phyloP scores from a whole-genome alignment of 2,113 vertebrate genomes.

The Theristicus caerulescens region DNA sequence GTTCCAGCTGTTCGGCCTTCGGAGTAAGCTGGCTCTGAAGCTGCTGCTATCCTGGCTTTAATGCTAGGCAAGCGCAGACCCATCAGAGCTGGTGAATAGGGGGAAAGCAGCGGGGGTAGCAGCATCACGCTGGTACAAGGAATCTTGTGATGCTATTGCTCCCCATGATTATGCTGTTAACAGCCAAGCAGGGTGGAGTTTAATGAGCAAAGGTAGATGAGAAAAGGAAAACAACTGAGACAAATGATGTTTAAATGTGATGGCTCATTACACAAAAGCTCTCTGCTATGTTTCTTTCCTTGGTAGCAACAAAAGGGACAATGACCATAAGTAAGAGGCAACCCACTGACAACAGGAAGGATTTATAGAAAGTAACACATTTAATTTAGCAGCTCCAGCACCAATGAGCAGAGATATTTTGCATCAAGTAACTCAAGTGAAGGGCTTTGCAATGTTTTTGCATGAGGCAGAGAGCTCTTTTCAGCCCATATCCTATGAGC shows the following conservation, averaged over 20 bases:
- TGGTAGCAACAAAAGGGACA: slow-evolving; percentile 11
- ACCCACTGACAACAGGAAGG: slow-evolving; percentile 26
- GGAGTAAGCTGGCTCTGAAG: background rate
- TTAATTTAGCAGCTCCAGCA: slow-evolving; percentile 17
- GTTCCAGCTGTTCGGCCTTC: slow-evolving; percentile 21
- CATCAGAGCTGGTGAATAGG: background rate
- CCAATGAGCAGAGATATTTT: background rate
- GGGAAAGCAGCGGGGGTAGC: background rate
- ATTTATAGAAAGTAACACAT: slow-evolving; percentile 23
- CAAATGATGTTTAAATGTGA: slow-evolving; percentile 58
- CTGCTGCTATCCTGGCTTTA: background rate
- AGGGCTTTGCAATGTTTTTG: background rate
- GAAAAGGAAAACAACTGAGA: slow-evolving; percentile 59
- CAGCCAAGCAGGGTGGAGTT: slow-evolving; percentile 39
- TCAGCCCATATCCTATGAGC: background rate
- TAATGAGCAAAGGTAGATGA: slow-evolving; percentile 64
- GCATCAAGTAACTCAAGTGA: background rate
- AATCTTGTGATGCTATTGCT: slow-evolving; percentile 27
- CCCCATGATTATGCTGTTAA: slow-evolving; percentile 26
- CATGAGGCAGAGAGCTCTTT: background rate
- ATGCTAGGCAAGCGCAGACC: background rate
- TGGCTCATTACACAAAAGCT: slow-evolving; percentile 59
- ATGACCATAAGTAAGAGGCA: slow-evolving; percentile 43
- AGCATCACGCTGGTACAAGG: background rate
- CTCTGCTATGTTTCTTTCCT: slow-evolving; percentile 30